Evolutionary conservation across 2,797 vertebrate species (phyloP), one percentile per base, ranked within the genome.

Genomic region (Kryptolebias ocellatus): DNA sequence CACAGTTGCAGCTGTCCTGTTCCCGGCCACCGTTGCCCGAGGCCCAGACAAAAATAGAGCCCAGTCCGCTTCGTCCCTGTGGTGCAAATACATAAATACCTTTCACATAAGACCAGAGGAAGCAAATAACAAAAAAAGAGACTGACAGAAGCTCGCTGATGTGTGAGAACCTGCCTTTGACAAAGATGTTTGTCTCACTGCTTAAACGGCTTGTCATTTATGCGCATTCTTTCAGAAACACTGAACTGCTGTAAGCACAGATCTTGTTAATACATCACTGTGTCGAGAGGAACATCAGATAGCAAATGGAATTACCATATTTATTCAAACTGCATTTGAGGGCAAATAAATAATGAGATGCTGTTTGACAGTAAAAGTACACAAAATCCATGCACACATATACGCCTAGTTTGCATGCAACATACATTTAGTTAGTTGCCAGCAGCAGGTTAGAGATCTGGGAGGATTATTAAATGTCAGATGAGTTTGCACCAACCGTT

Each of bases 31-130:
- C 97, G 0, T 99, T 99, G 20, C 97, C 97, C 0, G 97, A 99
- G 0, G 97, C 97, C 97, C 97, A 99, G 79, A 99, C 96, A 3
- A 98, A 98, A 90, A 99, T 98, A 79, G 97, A 99, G 87, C 97
- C 97, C 61, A 96, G 93, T 2, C 95, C 95, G 0, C 93, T 87
- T 2, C 97, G 96, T 67, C 97, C 97, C 97, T 99, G 82, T 1
- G 18, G 64, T 4, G 42, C 1, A 49, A 17, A 61, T 45, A 72
- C 9, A 67, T 1, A 29, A 24, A 52, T 10, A 37, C 28, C 28
- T 31, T 24, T 64, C 10, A 67, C 42, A 55, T 4, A 69, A 31
- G 0, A 53, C 39, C 45, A 42, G 20, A 42, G 27, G 2, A 50
- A 11, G 14, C 56, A 58, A 27, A 64, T 10, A 57, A 27, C 55